phyloP scores from a whole-genome alignment of 2,113 vertebrate genomes.

The Perognathus longimembris region DNA sequence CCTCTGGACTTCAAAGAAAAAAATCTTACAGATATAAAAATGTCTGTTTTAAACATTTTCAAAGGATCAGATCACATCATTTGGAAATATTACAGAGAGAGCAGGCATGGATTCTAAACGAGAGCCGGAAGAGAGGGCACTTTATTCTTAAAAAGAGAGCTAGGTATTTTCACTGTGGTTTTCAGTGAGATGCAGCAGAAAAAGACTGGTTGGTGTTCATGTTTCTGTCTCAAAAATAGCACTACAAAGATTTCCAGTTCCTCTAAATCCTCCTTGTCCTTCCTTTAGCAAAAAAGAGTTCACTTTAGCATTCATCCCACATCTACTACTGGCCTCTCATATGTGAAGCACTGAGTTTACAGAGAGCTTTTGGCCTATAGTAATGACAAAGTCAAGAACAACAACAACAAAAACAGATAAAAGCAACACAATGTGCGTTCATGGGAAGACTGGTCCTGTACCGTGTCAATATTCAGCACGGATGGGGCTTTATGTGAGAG shows the following conservation, averaged over 20 bases:
- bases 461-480: background rate
- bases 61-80: background rate
- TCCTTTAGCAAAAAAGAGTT: conserved; percentile 14
- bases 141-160: background rate
- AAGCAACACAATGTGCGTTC: background rate
- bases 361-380: background rate
- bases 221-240: conserved; percentile 43
- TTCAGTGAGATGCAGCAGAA: background rate
- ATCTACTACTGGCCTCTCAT: background rate
- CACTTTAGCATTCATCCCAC: background rate
- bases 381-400: background rate
- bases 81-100: background rate
- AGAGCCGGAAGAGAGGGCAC: background rate
- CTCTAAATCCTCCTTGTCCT: background rate
- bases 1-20: conserved; percentile 21
- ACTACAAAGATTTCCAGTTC: background rate
- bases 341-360: background rate
- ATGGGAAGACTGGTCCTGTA: background rate
- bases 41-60: background rate
- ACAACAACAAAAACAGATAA: background rate
- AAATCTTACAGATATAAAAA: background rate
- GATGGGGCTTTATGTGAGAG: background rate
- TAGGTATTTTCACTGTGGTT: background rate
- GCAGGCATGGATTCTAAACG: background rate
- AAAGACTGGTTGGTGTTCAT: background rate